Evolutionary conservation across 2,113 vertebrate species (phyloP).

Genomic region (Strix uralensis): DNA sequence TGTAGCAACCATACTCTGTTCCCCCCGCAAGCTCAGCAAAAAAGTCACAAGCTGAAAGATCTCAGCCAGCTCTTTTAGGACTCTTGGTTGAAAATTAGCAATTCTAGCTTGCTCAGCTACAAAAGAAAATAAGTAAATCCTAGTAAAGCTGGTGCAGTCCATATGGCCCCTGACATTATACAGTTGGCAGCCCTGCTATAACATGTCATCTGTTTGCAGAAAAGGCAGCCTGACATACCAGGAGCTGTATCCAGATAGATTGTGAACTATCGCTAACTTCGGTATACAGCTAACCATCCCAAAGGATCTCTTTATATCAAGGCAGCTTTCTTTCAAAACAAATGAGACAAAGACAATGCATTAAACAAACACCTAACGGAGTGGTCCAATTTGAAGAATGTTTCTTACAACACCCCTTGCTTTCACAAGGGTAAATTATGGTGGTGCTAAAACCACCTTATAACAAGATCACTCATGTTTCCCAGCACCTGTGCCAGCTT

Average conservation of each 20-base stretch:
- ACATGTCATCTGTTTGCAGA: not conserved
- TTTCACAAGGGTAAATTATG: not conserved
- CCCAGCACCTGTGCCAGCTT: not conserved
- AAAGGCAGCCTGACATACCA: not conserved
- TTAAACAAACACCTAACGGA: not conserved
- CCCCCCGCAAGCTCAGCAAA: too few relatives aligned
- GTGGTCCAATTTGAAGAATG: not conserved
- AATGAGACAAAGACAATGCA: not conserved
- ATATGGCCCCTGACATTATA: not conserved
- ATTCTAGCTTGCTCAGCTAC: not conserved
- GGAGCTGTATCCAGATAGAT: fast-evolving
- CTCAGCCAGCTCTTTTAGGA: not conserved
- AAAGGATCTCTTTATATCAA: not conserved
- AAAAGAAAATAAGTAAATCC: not conserved
- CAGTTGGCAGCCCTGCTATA: not conserved
- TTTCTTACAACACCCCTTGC: not conserved
- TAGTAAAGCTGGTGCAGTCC: not conserved
- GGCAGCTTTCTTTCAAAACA: not conserved
- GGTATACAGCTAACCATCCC: not conserved
- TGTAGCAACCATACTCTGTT: not conserved
- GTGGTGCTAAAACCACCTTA: not conserved
- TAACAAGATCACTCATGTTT: not conserved
- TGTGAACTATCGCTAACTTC: not conserved
- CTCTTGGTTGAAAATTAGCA: not conserved
- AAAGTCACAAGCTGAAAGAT: not conserved